phyloP scores from a whole-genome alignment of 2,888 invertebrate genomes.

The Amiota minor region DNA sequence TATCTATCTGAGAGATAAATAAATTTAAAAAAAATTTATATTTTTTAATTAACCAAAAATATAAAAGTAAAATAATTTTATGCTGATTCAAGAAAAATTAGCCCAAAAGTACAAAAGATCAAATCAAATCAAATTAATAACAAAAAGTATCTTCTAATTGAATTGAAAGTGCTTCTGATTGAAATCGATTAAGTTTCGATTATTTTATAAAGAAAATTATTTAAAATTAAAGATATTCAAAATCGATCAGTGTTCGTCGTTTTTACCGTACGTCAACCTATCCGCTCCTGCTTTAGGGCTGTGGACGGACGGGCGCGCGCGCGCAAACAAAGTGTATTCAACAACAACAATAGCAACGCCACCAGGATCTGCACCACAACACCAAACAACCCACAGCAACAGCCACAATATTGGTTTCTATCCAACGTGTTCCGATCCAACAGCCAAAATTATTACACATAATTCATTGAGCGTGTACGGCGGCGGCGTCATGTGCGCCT shows the following conservation, averaged over 20 bases:
- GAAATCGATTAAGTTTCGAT: too few relatives aligned
- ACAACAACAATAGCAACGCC: not conserved
- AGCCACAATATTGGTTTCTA: constrained; percentile 43
- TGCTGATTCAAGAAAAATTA: not conserved
- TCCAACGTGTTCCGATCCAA: constrained; percentile 68
- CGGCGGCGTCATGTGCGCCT: constrained; percentile 75
- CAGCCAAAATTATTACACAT: constrained; percentile 75
- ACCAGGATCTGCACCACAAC: too few relatives aligned
- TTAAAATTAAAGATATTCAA: too few relatives aligned
- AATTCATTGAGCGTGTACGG: constrained; percentile 75
- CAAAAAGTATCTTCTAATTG: not conserved
- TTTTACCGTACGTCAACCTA: not conserved
- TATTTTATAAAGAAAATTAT: too few relatives aligned
- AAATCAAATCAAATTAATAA: constrained; percentile 11
- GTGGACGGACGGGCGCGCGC: constrained; percentile 41
- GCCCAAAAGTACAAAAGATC: not conserved
- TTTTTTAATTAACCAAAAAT: constrained; percentile 11
- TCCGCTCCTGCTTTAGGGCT: constrained; percentile 16
- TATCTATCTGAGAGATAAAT: constrained; percentile 25
- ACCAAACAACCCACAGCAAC: constrained; percentile 41
- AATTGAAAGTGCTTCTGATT: too few relatives aligned
- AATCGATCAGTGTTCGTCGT: too few relatives aligned
- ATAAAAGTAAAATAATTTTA: not conserved
- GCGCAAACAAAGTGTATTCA: constrained; percentile 66
- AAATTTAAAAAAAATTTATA: constrained; percentile 25